Evolutionary conservation across 2,113 vertebrate species (phyloP), one percentile per base, ranked within the genome.

Genomic region (Perca fluviatilis): DNA sequence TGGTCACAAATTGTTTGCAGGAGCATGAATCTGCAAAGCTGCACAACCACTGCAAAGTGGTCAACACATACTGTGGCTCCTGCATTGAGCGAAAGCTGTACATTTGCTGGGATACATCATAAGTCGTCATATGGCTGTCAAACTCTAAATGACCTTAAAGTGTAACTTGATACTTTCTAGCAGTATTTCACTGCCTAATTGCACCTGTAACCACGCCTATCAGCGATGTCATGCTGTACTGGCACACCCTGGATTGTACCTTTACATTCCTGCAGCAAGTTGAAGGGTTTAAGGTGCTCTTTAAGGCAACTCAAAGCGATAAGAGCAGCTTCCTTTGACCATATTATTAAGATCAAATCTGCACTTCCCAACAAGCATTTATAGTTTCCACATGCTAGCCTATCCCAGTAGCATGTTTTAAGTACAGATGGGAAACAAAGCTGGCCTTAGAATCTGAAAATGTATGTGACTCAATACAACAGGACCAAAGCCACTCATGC

Each of bases 21-120:
- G 51, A 76, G 47, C 36, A 51, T 30, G 66, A 84, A 47, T 77
- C 16, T 62, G 61, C 51, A 83, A 77, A 74, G 23, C 49, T 43
- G 60, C 50, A 21, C 63, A 25, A 47, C 14, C 50, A 40, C 30
- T 67, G 36, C 30, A 64, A 21, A 36, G 53, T 43, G 50, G 64
- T 33, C 73, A 76, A 56, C 53, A 66, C 49, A 21, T 53, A 6
- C 16, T 51, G 62, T 40, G 10, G 50, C 18, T 56, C 54, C 47
- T 46, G 36, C 47, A 25, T 25, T 30, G 16, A 65, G 13, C 1
- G 51, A 50, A n/a, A 65, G 51, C 27, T 23, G 10, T 9, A 25
- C 13, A 15, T 64, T 77, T 71, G 19, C 23, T 18, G 23, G 8
- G 60, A 43, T 33, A 21, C 11, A 54, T 58, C 46, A 10, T 36